Evolutionary conservation across 2,888 invertebrate genomes (phyloP).

Genomic region (Dyspetes luteomarginatus): DNA sequence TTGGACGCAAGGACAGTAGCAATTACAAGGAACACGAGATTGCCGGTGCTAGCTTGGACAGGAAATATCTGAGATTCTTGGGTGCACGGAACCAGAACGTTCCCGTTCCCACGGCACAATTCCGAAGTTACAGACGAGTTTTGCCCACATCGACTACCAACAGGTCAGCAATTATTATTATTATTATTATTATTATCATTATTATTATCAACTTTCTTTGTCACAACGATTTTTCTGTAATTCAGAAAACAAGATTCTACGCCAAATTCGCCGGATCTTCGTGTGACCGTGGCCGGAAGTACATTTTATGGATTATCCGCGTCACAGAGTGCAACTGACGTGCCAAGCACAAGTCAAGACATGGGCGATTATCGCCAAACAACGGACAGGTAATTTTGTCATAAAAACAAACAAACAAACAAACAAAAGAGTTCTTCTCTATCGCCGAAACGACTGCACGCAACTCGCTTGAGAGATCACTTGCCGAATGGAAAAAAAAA

Average conservation of each 20-base stretch:
- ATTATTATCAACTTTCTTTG: not conserved
- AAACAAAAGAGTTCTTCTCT: slow-evolving; percentile 45
- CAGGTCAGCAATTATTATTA: slow-evolving; percentile 67
- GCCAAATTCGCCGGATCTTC: slow-evolving; percentile 77
- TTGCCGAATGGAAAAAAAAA: slow-evolving; percentile 30
- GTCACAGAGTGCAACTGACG: slow-evolving; percentile 78
- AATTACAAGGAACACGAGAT: slow-evolving; percentile 83
- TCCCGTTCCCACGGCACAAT: slow-evolving; percentile 91
- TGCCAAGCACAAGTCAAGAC: slow-evolving; percentile 76
- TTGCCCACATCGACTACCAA: slow-evolving; percentile 83
- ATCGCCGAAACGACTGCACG: slow-evolving; percentile 61
- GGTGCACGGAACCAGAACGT: slow-evolving; percentile 86
- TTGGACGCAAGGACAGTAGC: slow-evolving; percentile 80
- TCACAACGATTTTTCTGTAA: not conserved
- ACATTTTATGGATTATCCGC: slow-evolving; percentile 79
- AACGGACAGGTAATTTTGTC: slow-evolving; percentile 76
- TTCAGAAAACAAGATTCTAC: slow-evolving; percentile 76
- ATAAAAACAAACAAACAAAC: slow-evolving; percentile 13
- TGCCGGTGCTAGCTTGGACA: slow-evolving; percentile 88
- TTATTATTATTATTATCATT: not conserved
- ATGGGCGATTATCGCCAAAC: slow-evolving; percentile 80
- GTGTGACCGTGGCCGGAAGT: slow-evolving; percentile 80
- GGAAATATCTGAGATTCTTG: slow-evolving; percentile 88
- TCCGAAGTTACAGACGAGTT: slow-evolving; percentile 89
- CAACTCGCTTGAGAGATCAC: slow-evolving; percentile 61